Conservation (phyloP, 2,888 invertebrate species). For the Diaperis boleti region DNA sequence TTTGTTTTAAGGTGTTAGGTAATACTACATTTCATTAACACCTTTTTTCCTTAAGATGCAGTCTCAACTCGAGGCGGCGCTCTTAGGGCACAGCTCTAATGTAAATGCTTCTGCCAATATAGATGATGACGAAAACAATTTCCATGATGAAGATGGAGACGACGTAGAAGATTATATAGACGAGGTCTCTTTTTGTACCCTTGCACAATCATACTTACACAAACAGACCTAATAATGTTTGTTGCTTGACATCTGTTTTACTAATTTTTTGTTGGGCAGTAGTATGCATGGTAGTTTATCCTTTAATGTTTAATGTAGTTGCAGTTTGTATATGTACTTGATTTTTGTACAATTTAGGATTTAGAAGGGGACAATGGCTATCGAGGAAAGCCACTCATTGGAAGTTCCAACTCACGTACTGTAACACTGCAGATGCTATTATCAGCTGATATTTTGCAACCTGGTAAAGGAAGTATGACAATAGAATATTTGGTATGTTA, state of each 20-base stretch:
- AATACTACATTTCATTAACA: conserved; percentile 46
- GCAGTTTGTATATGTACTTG: neutral
- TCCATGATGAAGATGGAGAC: conserved; percentile 70
- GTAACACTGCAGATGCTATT: conserved; percentile 90
- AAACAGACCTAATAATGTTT: conserved; percentile 21
- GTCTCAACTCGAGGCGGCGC: conserved; percentile 66
- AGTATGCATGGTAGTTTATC: conserved; percentile 21
- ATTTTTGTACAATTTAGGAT: conserved; percentile 55
- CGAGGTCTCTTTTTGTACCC: conserved; percentile 63
- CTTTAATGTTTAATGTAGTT: neutral
- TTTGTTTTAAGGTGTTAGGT: conserved; percentile 27
- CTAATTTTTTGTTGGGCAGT: conserved; percentile 6
- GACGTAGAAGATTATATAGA: conserved; percentile 71
- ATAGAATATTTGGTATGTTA: conserved; percentile 86
- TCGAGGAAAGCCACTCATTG: conserved; percentile 55
- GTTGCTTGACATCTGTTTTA: conserved; percentile 19
- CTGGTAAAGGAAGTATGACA: conserved; percentile 87
- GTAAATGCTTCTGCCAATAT: conserved; percentile 56
- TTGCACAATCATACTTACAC: conserved; percentile 24
- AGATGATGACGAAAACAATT: conserved; percentile 66
- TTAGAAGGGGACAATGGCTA: conserved; percentile 57
- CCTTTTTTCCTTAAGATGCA: conserved; percentile 62
- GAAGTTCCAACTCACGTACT: conserved; percentile 63
- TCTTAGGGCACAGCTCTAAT: conserved; percentile 64
- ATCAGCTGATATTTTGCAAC: conserved; percentile 85